Evolutionary conservation across 2,888 invertebrate species (phyloP), one percentile per base, ranked within the genome.

Genomic region (Parnassius orleans): DNA sequence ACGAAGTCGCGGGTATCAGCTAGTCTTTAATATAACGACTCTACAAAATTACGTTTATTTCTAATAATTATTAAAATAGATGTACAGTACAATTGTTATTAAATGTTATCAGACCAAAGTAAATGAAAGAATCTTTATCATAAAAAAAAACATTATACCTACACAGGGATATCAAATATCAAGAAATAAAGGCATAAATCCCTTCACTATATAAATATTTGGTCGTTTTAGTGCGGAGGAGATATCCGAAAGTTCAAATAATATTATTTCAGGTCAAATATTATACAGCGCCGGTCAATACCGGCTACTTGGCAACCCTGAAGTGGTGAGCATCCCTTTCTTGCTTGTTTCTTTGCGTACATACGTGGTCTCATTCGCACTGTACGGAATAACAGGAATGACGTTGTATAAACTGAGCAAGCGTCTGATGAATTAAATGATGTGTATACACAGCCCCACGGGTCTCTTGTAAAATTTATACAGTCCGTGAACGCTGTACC

Each of bases 131-230:
- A 5, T 33, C 9, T 15, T 19, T 14, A 2, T 15, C 14, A 59
- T 42, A 3, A 47, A 48, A 57, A 42, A 48, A n/a, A 42, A 14
- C 15, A 15, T 50, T 24, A 43, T 50, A 43, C 9, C 1, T 33
- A 44, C 3, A 24, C 15, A 48, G 7, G 12, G 42, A 42, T 19
- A 47, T 48, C 10, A 42, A 53, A 48, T 43, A 54, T 43, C 3
- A 50, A n/a, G 43, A 10, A 11, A 57, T 19, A 47, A 42, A n/a
- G 55, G 51, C 76, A 33, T 33, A 73, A 65, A 67, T 33, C 15
- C 53, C 43, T 50, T 54, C 2, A 14, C n/a, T 14, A 24, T 43
- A 43, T 42, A 57, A 62, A 62, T 53, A 62, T 19, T 57, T 48
- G 53, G 42, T 43, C 48, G 47, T 53, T 44, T 19, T 41, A 50